A percentile compares a stretch with the other conserved stretches of the same genome.
phyloP scores from a whole-genome alignment of 2,797 vertebrate genomes.

The Perodicticus potto region DNA sequence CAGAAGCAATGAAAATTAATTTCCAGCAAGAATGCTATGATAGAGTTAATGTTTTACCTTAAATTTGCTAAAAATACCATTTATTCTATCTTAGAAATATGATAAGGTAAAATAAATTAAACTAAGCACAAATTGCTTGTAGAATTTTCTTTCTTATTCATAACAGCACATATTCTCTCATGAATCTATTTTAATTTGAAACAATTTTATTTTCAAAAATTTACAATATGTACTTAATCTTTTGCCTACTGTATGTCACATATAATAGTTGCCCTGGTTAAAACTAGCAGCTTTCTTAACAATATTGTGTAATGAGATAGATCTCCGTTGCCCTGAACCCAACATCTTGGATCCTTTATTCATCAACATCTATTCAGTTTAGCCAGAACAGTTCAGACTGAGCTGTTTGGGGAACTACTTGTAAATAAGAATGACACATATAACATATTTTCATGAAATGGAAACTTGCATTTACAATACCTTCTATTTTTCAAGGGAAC shows the following conservation, averaged over 20 bases:
- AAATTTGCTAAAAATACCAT: slow-evolving; percentile 66
- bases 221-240: slow-evolving; percentile 82
- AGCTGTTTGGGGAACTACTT: slow-evolving; percentile 33
- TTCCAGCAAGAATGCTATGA: neutral
- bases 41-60: slow-evolving; percentile 58
- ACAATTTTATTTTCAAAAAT: slow-evolving; percentile 68
- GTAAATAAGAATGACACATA: slow-evolving; percentile 46
- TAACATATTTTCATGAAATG: slow-evolving; percentile 40
- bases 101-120: slow-evolving; percentile 63
- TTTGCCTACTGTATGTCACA: slow-evolving; percentile 66
- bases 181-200: slow-evolving; percentile 79
- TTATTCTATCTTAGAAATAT: slow-evolving; percentile 68
- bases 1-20: neutral
- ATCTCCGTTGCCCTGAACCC: slow-evolving; percentile 66
- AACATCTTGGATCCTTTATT: slow-evolving; percentile 71
- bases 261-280: slow-evolving; percentile 59
- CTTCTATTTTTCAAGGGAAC: neutral
- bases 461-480: slow-evolving; percentile 21
- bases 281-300: slow-evolving; percentile 73
- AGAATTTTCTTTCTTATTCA: slow-evolving; percentile 23
- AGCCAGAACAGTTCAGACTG: neutral
- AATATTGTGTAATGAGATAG: slow-evolving; percentile 81
- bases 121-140: slow-evolving; percentile 33
- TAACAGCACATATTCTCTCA: slow-evolving; percentile 18
- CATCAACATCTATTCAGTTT: slow-evolving; percentile 74